phyloP scores from a whole-genome alignment of 2,797 vertebrate species.

The Acanthurus tractus region DNA sequence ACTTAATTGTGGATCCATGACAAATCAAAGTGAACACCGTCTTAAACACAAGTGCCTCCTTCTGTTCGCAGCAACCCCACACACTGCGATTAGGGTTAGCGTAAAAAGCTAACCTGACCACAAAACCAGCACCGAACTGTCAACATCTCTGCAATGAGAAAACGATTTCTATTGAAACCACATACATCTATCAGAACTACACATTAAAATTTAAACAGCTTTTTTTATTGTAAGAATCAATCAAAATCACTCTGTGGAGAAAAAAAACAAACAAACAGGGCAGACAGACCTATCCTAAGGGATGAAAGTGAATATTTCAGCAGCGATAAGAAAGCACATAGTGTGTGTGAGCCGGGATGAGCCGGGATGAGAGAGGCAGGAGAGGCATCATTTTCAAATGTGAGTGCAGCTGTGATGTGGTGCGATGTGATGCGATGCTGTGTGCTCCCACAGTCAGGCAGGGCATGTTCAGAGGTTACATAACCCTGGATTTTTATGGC shows the following conservation, averaged over 20 bases:
- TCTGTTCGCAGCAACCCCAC: slow-evolving; percentile 49
- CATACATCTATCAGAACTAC: not conserved
- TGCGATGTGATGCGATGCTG: slow-evolving; percentile 27
- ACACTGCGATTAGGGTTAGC: slow-evolving; percentile 34
- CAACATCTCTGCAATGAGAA: not conserved
- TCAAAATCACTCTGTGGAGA: not conserved
- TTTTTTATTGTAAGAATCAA: not conserved
- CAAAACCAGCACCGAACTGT: not conserved
- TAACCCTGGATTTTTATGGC: slow-evolving; percentile 61
- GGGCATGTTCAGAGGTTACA: slow-evolving; percentile 61
- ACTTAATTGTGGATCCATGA: slow-evolving; percentile 79
- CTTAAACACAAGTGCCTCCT: slow-evolving; percentile 50
- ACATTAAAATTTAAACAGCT: not conserved
- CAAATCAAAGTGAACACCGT: slow-evolving; percentile 80
- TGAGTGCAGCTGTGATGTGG: slow-evolving; percentile 41
- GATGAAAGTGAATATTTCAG: slow-evolving; percentile 1
- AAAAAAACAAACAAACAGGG: not conserved
- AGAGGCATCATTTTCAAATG: slow-evolving; percentile 15
- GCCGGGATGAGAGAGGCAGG: not conserved
- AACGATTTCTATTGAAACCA: not conserved
- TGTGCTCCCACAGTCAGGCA: slow-evolving; percentile 26
- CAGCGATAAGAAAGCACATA: not conserved
- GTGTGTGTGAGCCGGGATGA: not conserved
- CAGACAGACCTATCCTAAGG: slow-evolving; percentile 1
- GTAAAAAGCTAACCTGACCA: slow-evolving; percentile 39